phyloP scores from a whole-genome alignment of 2,888 invertebrate genomes.

The Acronicta aceris region DNA sequence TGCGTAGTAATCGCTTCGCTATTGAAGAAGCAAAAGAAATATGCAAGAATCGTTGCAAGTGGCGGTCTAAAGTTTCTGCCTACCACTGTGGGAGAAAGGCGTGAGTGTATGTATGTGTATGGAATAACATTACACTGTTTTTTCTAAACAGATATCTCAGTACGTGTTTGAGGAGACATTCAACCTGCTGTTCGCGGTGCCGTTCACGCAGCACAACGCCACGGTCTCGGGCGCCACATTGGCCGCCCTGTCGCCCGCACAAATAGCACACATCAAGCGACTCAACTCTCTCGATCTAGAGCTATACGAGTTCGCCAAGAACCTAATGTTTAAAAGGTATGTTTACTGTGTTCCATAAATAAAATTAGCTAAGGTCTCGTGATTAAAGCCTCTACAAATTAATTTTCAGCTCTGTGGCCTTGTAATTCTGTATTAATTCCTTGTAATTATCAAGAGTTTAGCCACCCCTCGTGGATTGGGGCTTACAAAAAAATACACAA shows the following conservation, averaged over 20 bases:
- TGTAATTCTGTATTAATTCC: constrained; percentile 31
- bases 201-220: constrained; percentile 97
- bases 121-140: not conserved
- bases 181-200: constrained; percentile 95
- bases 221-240: constrained; percentile 96
- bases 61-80: no score
- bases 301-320: constrained; percentile 97
- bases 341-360: constrained; percentile 43
- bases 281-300: constrained; percentile 97
- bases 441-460: constrained; percentile 32
- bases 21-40: no score
- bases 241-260: constrained; percentile 92
- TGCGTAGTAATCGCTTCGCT: no score
- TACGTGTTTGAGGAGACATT: constrained; percentile 98
- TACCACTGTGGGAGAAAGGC: no score
- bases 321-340: constrained; percentile 94
- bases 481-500: no score
- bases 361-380: no score
- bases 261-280: constrained; percentile 93
- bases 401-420: constrained; percentile 25
- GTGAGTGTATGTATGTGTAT: no score
- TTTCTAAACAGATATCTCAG: constrained; percentile 92
- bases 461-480: constrained; percentile 31
- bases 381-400: constrained; percentile 36
- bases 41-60: no score